Evolutionary conservation across 1,140 invertebrate species (phyloP).

Genomic region (Brachionus angularis): DNA sequence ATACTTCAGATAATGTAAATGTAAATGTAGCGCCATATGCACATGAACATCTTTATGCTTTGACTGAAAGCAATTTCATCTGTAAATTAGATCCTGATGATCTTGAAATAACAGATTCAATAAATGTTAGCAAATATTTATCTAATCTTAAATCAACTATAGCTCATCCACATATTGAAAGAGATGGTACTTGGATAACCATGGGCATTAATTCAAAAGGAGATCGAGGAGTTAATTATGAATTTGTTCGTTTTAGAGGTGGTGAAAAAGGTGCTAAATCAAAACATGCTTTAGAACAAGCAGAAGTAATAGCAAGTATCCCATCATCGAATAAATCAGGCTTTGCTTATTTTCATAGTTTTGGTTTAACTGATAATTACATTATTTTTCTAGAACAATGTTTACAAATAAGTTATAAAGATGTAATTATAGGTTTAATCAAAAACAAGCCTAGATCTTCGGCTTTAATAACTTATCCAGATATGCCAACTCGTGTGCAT

Average conservation of each 20-base stretch:
- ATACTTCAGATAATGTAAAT: slow-evolving; percentile 74
- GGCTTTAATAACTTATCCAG: slow-evolving; percentile 58
- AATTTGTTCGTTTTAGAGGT: slow-evolving; percentile 29
- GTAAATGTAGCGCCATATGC: slow-evolving; percentile 81
- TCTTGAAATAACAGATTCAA: slow-evolving; percentile 64
- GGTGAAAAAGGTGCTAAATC: slow-evolving; percentile 18
- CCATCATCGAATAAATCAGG: slow-evolving; percentile 12
- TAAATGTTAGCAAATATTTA: slow-evolving; percentile 50
- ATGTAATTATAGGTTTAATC: slow-evolving; percentile 60
- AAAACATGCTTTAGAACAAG: slow-evolving; percentile 20
- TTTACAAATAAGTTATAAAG: slow-evolving; percentile 65
- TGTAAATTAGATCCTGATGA: slow-evolving; percentile 70
- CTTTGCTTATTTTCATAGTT: slow-evolving; percentile 26
- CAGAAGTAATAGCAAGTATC: slow-evolving; percentile 20
- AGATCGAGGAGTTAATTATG: background rate
- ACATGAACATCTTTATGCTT: slow-evolving; percentile 72
- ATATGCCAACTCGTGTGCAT: slow-evolving; percentile 56
- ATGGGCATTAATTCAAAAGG: slow-evolving; percentile 55
- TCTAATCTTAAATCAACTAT: slow-evolving; percentile 48
- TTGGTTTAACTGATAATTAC: slow-evolving; percentile 36
- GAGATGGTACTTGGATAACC: slow-evolving; percentile 73
- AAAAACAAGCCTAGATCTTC: slow-evolving; percentile 57
- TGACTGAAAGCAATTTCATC: slow-evolving; percentile 74
- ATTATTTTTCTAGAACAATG: slow-evolving; percentile 56
- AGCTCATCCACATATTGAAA: slow-evolving; percentile 68